Conservation (phyloP, 2,797 vertebrate genomes). For the Eurystomus glaucurus region DNA sequence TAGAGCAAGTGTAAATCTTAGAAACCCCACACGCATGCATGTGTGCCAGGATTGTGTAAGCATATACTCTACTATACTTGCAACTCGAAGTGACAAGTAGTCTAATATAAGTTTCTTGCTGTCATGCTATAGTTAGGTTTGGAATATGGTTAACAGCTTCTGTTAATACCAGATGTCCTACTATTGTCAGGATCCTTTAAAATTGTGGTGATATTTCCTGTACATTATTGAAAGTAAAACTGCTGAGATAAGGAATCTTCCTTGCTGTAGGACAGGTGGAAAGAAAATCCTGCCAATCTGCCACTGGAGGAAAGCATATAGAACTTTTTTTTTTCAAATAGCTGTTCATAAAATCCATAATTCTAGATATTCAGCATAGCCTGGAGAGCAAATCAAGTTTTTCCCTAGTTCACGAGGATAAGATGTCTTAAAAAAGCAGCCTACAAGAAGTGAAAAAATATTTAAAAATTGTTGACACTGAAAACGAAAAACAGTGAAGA, state of each 20-base stretch:
- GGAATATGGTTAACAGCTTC: slow-evolving; percentile 51
- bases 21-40: neutral
- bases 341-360: neutral
- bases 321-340: neutral
- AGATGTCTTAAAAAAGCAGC: neutral
- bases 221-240: slow-evolving; percentile 47
- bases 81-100: slow-evolving; percentile 28
- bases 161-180: slow-evolving; percentile 62
- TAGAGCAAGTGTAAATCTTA: neutral
- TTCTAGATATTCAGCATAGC: neutral
- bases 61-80: neutral
- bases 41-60: neutral
- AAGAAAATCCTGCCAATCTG: slow-evolving; percentile 45
- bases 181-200: slow-evolving; percentile 42
- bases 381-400: neutral
- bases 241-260: slow-evolving; percentile 45
- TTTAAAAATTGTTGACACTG: neutral
- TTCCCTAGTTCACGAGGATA: neutral
- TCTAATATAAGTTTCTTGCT: slow-evolving; percentile 42
- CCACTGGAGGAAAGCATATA: neutral
- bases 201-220: slow-evolving; percentile 24
- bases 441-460: neutral
- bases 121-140: slow-evolving; percentile 50
- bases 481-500: neutral
- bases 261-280: slow-evolving; percentile 49